Percentiles rank a stretch among this genome's conserved stretches.
These are phyloP conservation scores for Sylvicola fuscatus DNA, from an alignment of 2,888 invertebrate genomes.

Conservation along the genomic window DNA sequence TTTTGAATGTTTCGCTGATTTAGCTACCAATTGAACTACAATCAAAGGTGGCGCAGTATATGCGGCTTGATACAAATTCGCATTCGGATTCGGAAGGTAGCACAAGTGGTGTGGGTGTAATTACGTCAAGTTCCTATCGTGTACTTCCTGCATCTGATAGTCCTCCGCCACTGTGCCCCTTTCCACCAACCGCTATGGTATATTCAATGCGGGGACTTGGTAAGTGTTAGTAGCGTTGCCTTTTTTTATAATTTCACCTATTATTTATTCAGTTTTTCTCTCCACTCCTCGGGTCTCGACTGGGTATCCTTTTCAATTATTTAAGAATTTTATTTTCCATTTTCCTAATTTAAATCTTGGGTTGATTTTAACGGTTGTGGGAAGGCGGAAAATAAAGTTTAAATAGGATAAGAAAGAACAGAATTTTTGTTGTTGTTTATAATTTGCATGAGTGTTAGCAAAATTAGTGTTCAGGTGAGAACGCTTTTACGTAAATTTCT, in stretches of 20 bases:
- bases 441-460: too few relatives aligned
- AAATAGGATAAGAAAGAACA: too few relatives aligned
- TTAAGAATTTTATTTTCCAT: neutral
- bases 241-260: conserved; percentile 11
- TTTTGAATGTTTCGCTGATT: too few relatives aligned
- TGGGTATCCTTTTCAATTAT: neutral
- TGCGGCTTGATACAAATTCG: conserved; percentile 24
- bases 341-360: neutral
- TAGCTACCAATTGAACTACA: conserved; percentile 84
- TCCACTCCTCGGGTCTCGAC: neutral
- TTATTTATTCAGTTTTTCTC: neutral
- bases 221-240: conserved; percentile 25
- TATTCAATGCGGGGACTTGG: conserved; percentile 33
- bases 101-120: conserved; percentile 22
- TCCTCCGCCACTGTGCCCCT: conserved; percentile 30
- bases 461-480: too few relatives aligned
- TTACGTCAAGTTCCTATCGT: conserved; percentile 24
- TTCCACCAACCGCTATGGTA: conserved; percentile 72
- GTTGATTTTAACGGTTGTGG: neutral
- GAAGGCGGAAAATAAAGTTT: too few relatives aligned
- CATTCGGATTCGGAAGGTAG: conserved; percentile 26
- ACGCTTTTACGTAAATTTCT: too few relatives aligned
- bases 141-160: conserved; percentile 26
- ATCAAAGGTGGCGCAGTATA: conserved; percentile 63
- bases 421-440: too few relatives aligned